Conservation (phyloP, 1,140 invertebrate genomes). For the Wasmannia auropunctata region DNA sequence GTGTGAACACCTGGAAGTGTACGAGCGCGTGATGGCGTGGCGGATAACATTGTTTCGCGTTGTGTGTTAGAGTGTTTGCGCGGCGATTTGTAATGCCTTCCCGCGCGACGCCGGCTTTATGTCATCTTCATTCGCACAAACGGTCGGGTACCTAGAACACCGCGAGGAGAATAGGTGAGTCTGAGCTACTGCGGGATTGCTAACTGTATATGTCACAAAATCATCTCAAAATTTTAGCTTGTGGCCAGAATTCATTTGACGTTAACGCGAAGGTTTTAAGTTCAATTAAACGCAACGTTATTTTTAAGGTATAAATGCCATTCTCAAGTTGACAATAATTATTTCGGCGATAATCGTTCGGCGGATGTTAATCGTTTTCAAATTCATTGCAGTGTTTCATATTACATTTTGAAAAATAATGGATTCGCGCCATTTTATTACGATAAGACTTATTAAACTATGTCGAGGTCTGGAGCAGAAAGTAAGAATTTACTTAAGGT, state of each 20-base stretch:
- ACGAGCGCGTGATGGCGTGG: slow-evolving; percentile 67
- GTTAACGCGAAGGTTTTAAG: neutral
- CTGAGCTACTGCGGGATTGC: neutral
- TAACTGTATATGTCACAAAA: neutral
- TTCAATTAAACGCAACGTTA: neutral
- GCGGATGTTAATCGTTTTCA: neutral
- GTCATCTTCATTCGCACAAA: slow-evolving; percentile 73
- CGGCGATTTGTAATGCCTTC: slow-evolving; percentile 72
- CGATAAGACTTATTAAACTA: neutral
- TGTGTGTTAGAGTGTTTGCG: slow-evolving; percentile 50
- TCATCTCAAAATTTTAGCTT: neutral
- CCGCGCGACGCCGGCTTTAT: slow-evolving; percentile 58
- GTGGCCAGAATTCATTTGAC: neutral
- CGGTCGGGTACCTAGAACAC: slow-evolving; percentile 52
- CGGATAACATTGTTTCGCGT: slow-evolving; percentile 77
- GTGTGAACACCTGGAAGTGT: slow-evolving; percentile 75
- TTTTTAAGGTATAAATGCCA: neutral
- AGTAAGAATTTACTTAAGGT: neutral
- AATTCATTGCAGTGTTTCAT: neutral
- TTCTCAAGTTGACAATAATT: neutral
- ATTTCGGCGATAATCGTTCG: neutral
- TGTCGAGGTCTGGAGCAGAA: neutral
- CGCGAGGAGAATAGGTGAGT: neutral
- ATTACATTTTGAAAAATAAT: neutral
- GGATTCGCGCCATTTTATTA: neutral